Percentiles rank a stretch among this genome's conserved stretches.
Evolutionary conservation across 2,888 invertebrate genomes (phyloP).

Genomic region (Phortica magna): DNA sequence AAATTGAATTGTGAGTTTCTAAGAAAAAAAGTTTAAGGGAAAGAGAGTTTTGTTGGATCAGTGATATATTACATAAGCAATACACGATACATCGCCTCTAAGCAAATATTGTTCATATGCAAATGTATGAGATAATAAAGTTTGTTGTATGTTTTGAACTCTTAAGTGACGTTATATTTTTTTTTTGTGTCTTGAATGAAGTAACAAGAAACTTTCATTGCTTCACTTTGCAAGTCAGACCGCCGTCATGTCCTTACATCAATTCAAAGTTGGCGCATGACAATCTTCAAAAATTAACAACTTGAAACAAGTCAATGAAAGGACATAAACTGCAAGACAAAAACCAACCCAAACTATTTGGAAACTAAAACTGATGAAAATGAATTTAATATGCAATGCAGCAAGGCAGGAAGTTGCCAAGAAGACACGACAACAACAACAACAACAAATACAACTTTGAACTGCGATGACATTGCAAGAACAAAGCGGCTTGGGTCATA

Average conservation of each 20-base stretch:
- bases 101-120: too few species aligned
- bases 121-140: too few species aligned
- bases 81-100: too few species aligned
- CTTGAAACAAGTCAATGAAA: slow-evolving; percentile 30
- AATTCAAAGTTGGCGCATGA: neutral
- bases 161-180: too few species aligned
- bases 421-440: slow-evolving; percentile 15
- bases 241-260: neutral
- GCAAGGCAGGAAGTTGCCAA: slow-evolving; percentile 32
- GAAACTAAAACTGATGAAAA: slow-evolving; percentile 40
- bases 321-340: neutral
- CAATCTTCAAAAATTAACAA: slow-evolving; percentile 30
- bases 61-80: too few species aligned
- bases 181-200: too few species aligned
- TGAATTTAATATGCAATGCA: slow-evolving; percentile 51
- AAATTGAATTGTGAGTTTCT: neutral
- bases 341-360: slow-evolving; percentile 1
- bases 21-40: too few species aligned
- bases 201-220: too few species aligned
- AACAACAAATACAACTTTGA: neutral
- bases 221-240: neutral
- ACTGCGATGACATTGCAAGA: slow-evolving; percentile 31
- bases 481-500: neutral
- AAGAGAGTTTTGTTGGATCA: too few species aligned
- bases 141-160: too few species aligned